Conservation (phyloP, 2,113 vertebrate genomes). For the Cebus imitator region DNA sequence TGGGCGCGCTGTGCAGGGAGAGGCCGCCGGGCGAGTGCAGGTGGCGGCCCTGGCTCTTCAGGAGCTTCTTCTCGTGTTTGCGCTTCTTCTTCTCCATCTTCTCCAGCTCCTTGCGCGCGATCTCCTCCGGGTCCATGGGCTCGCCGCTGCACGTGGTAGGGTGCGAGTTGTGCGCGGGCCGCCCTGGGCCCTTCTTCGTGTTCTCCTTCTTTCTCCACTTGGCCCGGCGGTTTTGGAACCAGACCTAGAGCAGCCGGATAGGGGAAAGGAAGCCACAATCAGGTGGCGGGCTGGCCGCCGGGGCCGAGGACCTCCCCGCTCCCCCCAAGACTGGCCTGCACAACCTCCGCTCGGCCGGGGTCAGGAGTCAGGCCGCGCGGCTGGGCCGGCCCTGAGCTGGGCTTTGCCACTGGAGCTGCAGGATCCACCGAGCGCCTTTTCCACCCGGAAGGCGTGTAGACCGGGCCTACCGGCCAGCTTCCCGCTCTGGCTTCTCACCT, state of each 20-base stretch:
- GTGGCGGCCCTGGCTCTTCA: conserved; percentile 93
- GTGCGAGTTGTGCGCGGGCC: conserved; percentile 98
- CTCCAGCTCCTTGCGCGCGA: conserved; percentile 95
- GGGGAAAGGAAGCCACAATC: conserved; percentile 78
- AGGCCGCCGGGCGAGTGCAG: conserved; percentile 88
- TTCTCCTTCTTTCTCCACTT: conserved; percentile 99
- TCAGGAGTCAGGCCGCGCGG: background rate
- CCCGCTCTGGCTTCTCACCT: conserved; percentile 54
- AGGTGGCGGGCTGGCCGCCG: conserved; percentile 71
- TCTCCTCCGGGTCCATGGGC: conserved; percentile 98
- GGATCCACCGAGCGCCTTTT: background rate
- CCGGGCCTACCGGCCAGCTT: conserved; percentile 31
- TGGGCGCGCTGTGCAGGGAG: conserved; percentile 93
- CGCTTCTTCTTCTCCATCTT: conserved; percentile 97
- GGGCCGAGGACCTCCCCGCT: background rate
- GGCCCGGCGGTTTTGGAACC: conserved; percentile 99
- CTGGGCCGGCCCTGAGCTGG: background rate
- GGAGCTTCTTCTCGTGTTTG: conserved; percentile 95
- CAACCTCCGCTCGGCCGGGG: background rate
- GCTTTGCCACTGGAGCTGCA: background rate
- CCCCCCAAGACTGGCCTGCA: background rate
- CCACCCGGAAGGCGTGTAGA: conserved; percentile 10
- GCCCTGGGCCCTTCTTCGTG: conserved; percentile 97
- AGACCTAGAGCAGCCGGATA: conserved; percentile 91
- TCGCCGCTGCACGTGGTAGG: conserved; percentile 98